Evolutionary conservation across 2,888 invertebrate species (phyloP).

Genomic region (Tillus elongatus): DNA sequence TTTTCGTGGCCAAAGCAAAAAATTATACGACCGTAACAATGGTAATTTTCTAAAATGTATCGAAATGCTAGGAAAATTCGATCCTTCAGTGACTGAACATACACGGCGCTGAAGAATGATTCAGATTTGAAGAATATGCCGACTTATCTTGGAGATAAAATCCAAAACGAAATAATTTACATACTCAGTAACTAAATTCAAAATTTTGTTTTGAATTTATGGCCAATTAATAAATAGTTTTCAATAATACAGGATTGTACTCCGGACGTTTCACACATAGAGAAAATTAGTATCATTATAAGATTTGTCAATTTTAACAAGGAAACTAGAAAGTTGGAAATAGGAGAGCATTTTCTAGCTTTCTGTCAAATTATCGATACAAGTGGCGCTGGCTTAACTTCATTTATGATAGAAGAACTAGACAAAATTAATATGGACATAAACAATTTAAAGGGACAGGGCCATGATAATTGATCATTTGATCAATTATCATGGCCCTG

Average conservation of each 20-base stretch:
- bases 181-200: conserved; percentile 19
- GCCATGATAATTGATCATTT: conserved; percentile 21
- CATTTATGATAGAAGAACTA: conserved; percentile 14
- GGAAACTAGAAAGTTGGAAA: conserved; percentile 16
- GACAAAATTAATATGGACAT: conserved; percentile 14
- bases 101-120: conserved; percentile 16
- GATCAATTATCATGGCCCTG: too few relatives aligned
- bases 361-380: conserved; percentile 17
- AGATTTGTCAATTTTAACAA: conserved; percentile 20
- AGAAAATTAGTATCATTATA: conserved; percentile 25
- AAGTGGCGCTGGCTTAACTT: conserved; percentile 13
- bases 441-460: conserved; percentile 17
- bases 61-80: conserved; percentile 20
- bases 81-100: conserved; percentile 20
- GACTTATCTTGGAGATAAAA: conserved; percentile 18
- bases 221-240: conserved; percentile 23
- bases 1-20: conserved; percentile 15
- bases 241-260: conserved; percentile 26
- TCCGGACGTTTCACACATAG: conserved; percentile 22
- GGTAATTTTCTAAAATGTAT: conserved; percentile 21
- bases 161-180: conserved; percentile 21
- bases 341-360: conserved; percentile 18
- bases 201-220: conserved; percentile 18
- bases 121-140: conserved; percentile 18
- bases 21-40: conserved; percentile 17